Conservation (phyloP, 2,797 vertebrate genomes). For the Emydoidea blandingii region DNA sequence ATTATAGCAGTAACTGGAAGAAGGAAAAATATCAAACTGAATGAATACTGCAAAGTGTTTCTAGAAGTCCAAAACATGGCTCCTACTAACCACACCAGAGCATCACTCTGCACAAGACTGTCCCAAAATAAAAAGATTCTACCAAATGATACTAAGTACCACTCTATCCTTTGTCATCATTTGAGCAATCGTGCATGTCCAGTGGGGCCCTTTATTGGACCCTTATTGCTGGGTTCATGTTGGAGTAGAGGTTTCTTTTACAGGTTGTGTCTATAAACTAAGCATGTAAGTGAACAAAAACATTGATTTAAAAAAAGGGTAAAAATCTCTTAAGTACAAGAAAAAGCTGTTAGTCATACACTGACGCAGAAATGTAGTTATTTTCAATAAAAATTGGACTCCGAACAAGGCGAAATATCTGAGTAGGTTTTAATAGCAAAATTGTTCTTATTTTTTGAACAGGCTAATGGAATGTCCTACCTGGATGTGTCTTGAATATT, state of each 20-base stretch:
- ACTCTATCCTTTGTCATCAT: background rate
- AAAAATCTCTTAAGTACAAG: background rate
- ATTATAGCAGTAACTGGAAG: fast-evolving
- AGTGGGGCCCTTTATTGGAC: conserved; percentile 24
- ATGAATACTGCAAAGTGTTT: fast-evolving
- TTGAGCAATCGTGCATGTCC: background rate
- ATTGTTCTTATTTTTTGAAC: conserved; percentile 19
- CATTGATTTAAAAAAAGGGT: background rate
- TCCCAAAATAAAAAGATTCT: background rate
- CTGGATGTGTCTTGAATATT: conserved; percentile 27
- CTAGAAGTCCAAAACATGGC: background rate
- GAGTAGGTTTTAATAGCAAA: conserved; percentile 47
- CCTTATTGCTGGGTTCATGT: conserved; percentile 30
- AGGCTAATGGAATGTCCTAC: background rate
- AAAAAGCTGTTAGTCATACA: conserved; percentile 16
- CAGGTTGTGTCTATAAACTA: fast-evolving
- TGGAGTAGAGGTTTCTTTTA: fast-evolving
- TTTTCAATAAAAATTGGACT: conserved; percentile 25
- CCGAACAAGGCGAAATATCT: conserved; percentile 9
- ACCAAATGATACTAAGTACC: background rate
- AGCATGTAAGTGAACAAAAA: background rate
- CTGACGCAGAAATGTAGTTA: conserved; percentile 22
- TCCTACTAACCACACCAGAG: fast-evolving
- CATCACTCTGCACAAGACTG: background rate
- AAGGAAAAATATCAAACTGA: background rate